phyloP scores from a whole-genome alignment of 1,140 invertebrate species.

The Drosophila ogumai region DNA sequence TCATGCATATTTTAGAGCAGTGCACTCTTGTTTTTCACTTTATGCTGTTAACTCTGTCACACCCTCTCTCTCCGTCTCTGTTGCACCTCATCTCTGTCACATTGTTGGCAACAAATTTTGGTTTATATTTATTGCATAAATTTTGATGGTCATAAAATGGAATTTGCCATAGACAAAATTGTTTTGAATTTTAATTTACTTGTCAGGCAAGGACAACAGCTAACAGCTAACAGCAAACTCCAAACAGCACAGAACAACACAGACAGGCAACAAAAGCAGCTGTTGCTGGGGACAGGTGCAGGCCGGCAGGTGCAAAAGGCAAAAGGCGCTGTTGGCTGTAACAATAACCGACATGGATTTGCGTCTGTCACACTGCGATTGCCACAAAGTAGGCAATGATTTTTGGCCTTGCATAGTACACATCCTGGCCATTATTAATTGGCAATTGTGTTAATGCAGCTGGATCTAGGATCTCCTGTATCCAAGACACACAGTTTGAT shows the following conservation, averaged over 20 bases:
- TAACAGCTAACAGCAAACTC: constrained; percentile 11
- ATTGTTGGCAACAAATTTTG: constrained; percentile 79
- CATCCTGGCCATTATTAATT: constrained; percentile 61
- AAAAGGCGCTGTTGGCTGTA: constrained; percentile 38
- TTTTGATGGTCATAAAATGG: constrained; percentile 77
- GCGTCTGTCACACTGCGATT: constrained; percentile 39
- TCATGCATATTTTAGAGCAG: constrained; percentile 18
- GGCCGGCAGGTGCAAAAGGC: constrained; percentile 33
- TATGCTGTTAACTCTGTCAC: constrained; percentile 24
- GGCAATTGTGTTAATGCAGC: constrained; percentile 56
- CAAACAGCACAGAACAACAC: constrained; percentile 4
- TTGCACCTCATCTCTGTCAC: constrained; percentile 50
- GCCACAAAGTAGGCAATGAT: constrained; percentile 48
- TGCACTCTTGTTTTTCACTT: constrained; percentile 35
- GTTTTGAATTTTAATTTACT: constrained; percentile 83
- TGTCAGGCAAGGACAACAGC: constrained; percentile 45
- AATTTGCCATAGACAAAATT: constrained; percentile 74
- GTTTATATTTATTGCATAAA: constrained; percentile 82
- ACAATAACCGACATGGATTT: constrained; percentile 51
- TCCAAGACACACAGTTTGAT: neutral
- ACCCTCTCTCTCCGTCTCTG: neutral
- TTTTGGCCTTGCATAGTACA: constrained; percentile 1
- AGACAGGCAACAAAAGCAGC: constrained; percentile 14
- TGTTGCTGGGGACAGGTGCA: constrained; percentile 12
- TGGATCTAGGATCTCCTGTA: neutral